phyloP scores from a whole-genome alignment of 2,797 vertebrate species.

The Siniperca scherzeri region DNA sequence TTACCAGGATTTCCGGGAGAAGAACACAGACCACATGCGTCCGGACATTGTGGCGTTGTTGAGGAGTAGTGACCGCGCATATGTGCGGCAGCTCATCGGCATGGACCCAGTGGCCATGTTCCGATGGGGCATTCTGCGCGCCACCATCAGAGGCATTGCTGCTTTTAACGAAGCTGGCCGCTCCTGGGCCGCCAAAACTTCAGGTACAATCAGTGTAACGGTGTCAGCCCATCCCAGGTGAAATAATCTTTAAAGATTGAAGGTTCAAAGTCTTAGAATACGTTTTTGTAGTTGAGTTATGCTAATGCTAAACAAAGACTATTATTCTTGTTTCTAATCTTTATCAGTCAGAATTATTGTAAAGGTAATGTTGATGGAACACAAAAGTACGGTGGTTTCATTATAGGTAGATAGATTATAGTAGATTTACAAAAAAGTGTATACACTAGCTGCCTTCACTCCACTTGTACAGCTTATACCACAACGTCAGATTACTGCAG shows the following conservation, averaged over 20 bases:
- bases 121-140: conserved; percentile 95
- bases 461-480: conserved; percentile 14
- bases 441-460: not conserved
- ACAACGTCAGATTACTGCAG: conserved; percentile 28
- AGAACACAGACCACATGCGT: conserved; percentile 99
- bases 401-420: not conserved
- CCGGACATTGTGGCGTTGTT: conserved; percentile 96
- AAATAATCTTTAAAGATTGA: not conserved
- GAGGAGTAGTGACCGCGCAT: conserved; percentile 94
- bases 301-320: not conserved
- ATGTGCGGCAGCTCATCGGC: conserved; percentile 94
- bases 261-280: not conserved
- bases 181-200: conserved; percentile 88
- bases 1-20: conserved; percentile 96
- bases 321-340: not conserved
- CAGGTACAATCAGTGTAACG: conserved; percentile 78
- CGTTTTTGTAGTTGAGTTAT: not conserved
- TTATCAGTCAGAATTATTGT: not conserved
- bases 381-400: not conserved
- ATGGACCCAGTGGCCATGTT: conserved; percentile 99
- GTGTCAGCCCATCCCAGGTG: not conserved
- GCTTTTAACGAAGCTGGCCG: conserved; percentile 93
- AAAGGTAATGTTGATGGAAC: not conserved
- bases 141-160: conserved; percentile 90
- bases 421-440: conserved; percentile 4